Base-by-base conservation (phyloP, 2,113 vertebrate species). In the Limanda limanda region DNA sequence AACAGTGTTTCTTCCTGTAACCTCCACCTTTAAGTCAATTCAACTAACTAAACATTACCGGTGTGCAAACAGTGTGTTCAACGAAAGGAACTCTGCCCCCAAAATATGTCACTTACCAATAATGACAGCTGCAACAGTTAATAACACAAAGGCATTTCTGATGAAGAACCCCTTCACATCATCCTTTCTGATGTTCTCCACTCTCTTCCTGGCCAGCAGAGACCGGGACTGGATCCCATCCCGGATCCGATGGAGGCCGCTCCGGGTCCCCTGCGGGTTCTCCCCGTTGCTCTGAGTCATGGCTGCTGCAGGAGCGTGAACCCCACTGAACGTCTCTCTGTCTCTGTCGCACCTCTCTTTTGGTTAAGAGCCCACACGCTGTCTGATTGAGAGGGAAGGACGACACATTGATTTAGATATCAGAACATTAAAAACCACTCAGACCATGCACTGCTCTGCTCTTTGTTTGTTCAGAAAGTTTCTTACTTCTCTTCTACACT, bases 121-220 rank as follows among this genome's bases (percentile, higher is more conserved):
- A 86, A 99, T 93, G 78, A 99, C 98, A 3, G 96, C 98, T 8
- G 92, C 82, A n/a, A 99, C 40, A 0, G 98, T 99, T 82, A 99
- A 94, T 56, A 99, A 93, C 74, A 99, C 97, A 89, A 99, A 99
- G 68, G 96, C 96, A 86, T 99, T 99, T 91, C 93, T 94, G 57
- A 93, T 88, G 68, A 98, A 91, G 92, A 95, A 99, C 88, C 92
- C 90, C 88, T 95, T 97, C 68, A 99, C 91, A 56, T 96, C 96
- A 1, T 96, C 91, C 74, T 92, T 95, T 7, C 91, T 95, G 88
- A 99, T 95, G 92, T 90, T 97, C 76, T 96, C 93, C 57, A 98
- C 93, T 86, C 93, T 96, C 91, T 96, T 97, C 86, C 94, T 96
- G 5, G 96, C 97, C 88, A 92, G 76, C 65, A 94, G 88, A 0